Conservation (phyloP, 2,113 vertebrate species). For the Poeciliopsis turrubarensis region DNA sequence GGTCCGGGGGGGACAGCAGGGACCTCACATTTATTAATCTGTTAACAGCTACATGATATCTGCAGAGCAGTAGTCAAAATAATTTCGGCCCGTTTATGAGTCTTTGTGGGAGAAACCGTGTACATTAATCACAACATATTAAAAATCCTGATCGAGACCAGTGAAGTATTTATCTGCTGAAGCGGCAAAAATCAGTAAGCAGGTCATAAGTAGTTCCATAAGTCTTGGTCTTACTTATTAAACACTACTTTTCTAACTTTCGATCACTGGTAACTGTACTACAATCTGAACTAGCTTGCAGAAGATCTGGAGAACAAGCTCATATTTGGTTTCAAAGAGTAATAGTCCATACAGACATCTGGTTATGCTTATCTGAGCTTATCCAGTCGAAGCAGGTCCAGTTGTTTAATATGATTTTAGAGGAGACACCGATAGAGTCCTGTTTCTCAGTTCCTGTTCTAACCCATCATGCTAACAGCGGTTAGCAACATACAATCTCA, state of each 20-base stretch:
- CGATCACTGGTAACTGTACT: neutral
- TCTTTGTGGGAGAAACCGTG: neutral
- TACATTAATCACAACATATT: neutral
- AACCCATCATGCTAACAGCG: neutral
- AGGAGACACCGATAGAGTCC: too few relatives aligned
- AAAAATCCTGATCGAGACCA: neutral
- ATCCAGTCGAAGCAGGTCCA: too few relatives aligned
- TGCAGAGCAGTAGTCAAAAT: neutral
- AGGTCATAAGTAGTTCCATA: neutral
- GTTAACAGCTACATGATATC: neutral
- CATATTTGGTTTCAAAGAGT: too few relatives aligned
- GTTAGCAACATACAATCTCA: neutral
- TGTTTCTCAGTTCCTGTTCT: neutral
- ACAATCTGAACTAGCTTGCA: neutral
- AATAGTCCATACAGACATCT: neutral
- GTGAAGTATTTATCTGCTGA: neutral
- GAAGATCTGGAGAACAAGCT: too few relatives aligned
- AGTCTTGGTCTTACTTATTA: neutral
- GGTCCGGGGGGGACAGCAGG: too few relatives aligned
- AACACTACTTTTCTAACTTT: neutral
- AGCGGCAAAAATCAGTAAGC: neutral
- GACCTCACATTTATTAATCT: neutral
- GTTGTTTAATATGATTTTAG: too few relatives aligned
- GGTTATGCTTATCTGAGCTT: neutral
- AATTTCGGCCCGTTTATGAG: neutral